phyloP scores from a whole-genome alignment of 2,888 invertebrate genomes.

The Frankliniella intonsa region DNA sequence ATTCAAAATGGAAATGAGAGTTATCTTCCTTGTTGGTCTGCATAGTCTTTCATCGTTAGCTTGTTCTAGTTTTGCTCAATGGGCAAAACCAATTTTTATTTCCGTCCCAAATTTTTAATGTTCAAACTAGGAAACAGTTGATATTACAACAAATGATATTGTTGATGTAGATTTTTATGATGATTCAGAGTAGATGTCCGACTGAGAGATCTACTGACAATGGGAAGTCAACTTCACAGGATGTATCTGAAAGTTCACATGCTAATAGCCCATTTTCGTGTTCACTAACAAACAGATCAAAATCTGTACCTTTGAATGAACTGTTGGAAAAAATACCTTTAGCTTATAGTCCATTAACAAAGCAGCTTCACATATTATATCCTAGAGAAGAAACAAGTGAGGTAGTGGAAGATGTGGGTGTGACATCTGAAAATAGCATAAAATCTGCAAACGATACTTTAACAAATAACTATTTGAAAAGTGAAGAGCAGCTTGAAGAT shows the following conservation, averaged over 20 bases:
- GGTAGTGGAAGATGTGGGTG: slow-evolving; percentile 51
- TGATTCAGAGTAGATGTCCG: background rate
- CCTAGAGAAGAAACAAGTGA: slow-evolving; percentile 37
- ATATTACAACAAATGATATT: too few species aligned
- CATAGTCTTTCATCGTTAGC: too few species aligned
- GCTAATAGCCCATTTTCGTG: background rate
- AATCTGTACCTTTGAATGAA: slow-evolving; percentile 57
- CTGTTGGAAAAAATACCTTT: slow-evolving; percentile 68
- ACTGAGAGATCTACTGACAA: background rate
- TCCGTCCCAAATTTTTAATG: too few species aligned
- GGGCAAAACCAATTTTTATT: too few species aligned
- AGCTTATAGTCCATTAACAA: slow-evolving; percentile 69
- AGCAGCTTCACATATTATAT: slow-evolving; percentile 56
- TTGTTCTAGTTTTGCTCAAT: too few species aligned
- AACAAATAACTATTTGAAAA: background rate
- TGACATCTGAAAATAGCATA: slow-evolving; percentile 52
- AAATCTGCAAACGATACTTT: slow-evolving; percentile 49
- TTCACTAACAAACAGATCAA: background rate
- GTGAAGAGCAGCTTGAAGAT: background rate
- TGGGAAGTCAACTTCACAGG: background rate
- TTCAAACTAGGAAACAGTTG: too few species aligned
- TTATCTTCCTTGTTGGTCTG: too few species aligned
- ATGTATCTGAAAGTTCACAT: background rate
- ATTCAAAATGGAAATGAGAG: too few species aligned
- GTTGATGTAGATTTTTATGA: background rate